Evolutionary conservation across 2,797 vertebrate genomes (phyloP).

Genomic region (Apodemus agrarius): DNA sequence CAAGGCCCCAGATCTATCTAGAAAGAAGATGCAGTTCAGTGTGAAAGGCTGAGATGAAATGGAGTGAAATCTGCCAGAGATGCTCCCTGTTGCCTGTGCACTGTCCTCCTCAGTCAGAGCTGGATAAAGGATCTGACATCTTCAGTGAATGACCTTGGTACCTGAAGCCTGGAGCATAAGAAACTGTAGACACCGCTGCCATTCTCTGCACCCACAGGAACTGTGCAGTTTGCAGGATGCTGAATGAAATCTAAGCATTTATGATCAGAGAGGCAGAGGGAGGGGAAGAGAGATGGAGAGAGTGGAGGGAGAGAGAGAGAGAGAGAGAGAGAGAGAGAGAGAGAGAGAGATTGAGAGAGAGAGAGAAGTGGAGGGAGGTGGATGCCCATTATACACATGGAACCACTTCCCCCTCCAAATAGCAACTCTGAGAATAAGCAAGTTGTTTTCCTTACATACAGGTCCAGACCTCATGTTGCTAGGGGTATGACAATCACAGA

Average conservation of each 20-base stretch:
- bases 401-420: background rate
- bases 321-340: background rate
- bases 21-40: slow-evolving; percentile 51
- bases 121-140: slow-evolving; percentile 69
- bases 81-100: background rate
- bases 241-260: background rate
- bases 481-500: background rate
- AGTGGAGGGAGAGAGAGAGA: background rate
- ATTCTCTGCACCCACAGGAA: background rate
- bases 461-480: too few relatives aligned
- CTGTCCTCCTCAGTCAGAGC: background rate
- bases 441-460: background rate
- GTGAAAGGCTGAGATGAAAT: background rate
- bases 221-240: background rate
- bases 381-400: too few relatives aligned
- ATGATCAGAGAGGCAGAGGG: background rate
- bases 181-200: background rate
- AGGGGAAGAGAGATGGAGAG: background rate
- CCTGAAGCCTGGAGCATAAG: background rate
- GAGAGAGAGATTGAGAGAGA: too few relatives aligned
- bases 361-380: background rate
- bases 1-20: background rate
- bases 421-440: background rate
- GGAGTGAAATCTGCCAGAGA: slow-evolving; percentile 14
- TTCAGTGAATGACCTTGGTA: slow-evolving; percentile 50